Base-by-base conservation (phyloP, 2,888 invertebrate species). In the Dynastes tityus region DNA sequence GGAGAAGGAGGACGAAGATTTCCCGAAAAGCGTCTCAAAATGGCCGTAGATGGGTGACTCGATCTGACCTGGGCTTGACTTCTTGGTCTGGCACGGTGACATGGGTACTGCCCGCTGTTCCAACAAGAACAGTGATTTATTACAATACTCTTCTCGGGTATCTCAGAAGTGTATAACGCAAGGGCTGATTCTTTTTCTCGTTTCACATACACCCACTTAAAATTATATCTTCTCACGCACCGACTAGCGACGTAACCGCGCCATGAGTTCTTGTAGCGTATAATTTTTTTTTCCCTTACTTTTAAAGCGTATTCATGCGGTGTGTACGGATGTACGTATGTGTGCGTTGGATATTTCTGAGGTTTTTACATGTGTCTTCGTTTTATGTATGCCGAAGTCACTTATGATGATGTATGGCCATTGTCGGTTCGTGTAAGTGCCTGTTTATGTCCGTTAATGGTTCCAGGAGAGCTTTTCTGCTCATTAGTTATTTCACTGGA, bases 121-220 rank as follows among this genome's bases (percentile, higher is more conserved):
- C 84, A 84, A 85, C 85, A 84, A 85, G 84, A 85, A 84, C 83
- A 78, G 78, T 80, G 85, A 87, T 86, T 87, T 86, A 87, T 85
- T 78, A 80, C 82, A 76, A 82, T 82, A 82, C 82, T 51, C 27
- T 65, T 16, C 37, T 82, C 81, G 82, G 80, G 79, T 82, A 82
- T 83, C 83, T 82, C 37, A 58, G 73, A 58, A 58, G 58, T 51
- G 51, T 68, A 68, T 51, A 68, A 51, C 49, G 68, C 37, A 73
- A 40, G 80, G 82, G 82, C 83, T 81, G 82, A 83, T 82, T 80
- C 81, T 81, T 80, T 81, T 83, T 80, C 81, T 80, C 79, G 83
- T 84, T 85, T 85, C 84, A 85, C 85, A 84, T 86, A 86, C 86
- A 86, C 86, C 86, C 86, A 86, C 87, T 84, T 81, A 80, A 78